Evolutionary conservation across 2,113 vertebrate genomes (phyloP), one percentile per base, ranked within the genome.

Genomic region (Nesogale talazaci): DNA sequence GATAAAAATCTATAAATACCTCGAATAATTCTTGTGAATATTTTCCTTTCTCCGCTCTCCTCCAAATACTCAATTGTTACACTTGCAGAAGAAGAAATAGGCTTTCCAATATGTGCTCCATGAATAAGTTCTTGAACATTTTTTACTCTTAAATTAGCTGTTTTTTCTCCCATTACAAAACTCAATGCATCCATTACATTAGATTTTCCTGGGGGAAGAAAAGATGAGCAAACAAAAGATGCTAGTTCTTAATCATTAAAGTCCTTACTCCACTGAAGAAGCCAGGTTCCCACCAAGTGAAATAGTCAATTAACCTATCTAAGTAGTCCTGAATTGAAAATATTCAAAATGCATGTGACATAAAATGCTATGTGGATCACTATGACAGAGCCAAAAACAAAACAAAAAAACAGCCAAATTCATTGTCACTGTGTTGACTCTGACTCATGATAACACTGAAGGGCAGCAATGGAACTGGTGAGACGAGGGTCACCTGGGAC

Each of bases 161-260:
- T 97, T 89, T 98, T 98, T 95, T 99, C 99, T 84, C 99, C 99
- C 95, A 99, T 96, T 65, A 98, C 99, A 93, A 99, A 99, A 95
- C 99, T 99, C 95, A 99, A 94, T 23, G 99, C 99, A 93, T 99
- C 99, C 99, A 99, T 99, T 83, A 99, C 96, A 69, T 99, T 99
- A 29, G 99, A 99, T 94, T 99, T 99, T 5, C 99, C 99, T 99
- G 76, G 57, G 57, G 6, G 46, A 86, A 87, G 10, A 88, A 90
- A 85, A 57, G 23, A 36, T 36, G 36, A 20, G 63, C 40, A 38
- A 46, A 75, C 17, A 46, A 78, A 78, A 12, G 63, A 74, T n/a
- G 23, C 59, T 42, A 85, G 40, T 84, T 80, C 25, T 90, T 82
- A 40, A 83, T 57, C 36, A 78, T 27, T 42, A 94, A 69, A 87